A percentile compares a stretch with the other conserved stretches of the same genome.
Conservation (phyloP, 53 echinoderm and acorn worm genomes). For the Astropecten irregularis region DNA sequence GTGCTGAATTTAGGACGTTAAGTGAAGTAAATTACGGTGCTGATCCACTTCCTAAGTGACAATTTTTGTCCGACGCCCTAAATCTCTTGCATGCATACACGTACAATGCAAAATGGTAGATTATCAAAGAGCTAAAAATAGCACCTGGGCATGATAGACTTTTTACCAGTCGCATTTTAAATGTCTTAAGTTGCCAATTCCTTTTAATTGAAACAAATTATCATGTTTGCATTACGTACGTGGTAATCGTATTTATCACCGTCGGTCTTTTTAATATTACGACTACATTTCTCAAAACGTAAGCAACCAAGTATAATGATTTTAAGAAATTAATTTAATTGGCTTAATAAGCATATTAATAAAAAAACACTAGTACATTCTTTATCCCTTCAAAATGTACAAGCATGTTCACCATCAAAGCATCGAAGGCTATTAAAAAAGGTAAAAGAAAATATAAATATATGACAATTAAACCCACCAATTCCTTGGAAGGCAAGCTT, state of each 20-base stretch:
- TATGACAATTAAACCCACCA: too few relatives aligned
- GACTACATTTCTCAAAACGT: neutral
- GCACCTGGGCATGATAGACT: neutral
- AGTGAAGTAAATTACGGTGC: too few relatives aligned
- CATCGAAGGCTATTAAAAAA: neutral
- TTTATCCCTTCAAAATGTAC: too few relatives aligned
- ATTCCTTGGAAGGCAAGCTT: too few relatives aligned
- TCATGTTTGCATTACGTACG: neutral
- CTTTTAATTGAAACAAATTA: neutral
- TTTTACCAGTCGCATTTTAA: neutral
- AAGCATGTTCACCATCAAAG: neutral
- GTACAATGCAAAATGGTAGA: neutral
- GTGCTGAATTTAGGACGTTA: neutral
- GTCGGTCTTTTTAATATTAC: neutral
- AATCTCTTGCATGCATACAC: neutral
- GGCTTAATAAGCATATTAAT: too few relatives aligned
- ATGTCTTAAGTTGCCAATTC: neutral
- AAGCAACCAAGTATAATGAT: too few relatives aligned
- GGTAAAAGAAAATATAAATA: neutral
- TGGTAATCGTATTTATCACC: neutral
- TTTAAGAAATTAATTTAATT: too few relatives aligned
- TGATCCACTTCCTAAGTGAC: neutral
- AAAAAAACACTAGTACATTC: too few relatives aligned
- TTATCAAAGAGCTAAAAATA: slow-evolving; percentile 3
- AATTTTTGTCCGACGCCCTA: slow-evolving; percentile 8